Base-by-base conservation (phyloP, 2,888 invertebrate genomes). In the Chaitophorus viminalis region DNA sequence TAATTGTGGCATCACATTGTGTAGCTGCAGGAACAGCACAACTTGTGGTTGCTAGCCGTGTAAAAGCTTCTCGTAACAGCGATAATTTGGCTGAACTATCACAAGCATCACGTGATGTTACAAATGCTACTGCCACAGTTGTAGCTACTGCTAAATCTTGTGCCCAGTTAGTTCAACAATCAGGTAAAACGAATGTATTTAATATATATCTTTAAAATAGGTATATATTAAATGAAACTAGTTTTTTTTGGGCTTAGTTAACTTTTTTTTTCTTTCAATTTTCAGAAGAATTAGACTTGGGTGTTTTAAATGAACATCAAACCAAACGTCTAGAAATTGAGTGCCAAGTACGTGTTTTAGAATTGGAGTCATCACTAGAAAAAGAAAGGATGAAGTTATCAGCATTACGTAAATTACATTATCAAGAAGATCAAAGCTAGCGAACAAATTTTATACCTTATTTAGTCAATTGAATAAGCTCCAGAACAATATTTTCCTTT, bases 271-370 rank as follows among this genome's bases (percentile, higher is more conserved):
- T 65, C 60, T 18, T 87, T 68, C 31, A 54, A 90, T 89, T 91
- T 91, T 6, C 39, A 89, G 87, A 93, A 95, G 98, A 97, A 91
- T 95, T 98, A 90, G 99, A 99, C 92, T 95, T 99, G 90, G 94
- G 96, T 3, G 95, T 96, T 90, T 92, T 99, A 89, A 95, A 96
- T 74, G 93, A 99, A 89, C 99, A 99, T 91, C 98, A 98, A 91
- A 97, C 98, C 2, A 98, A 99, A 91, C 94, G 96, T 68, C 93
- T 97, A 90, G 99, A 99, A 93, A 99, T 99, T 97, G 99, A 99
- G 92, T 95, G 97, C 90, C 98, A 98, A 92, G 98, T 99, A 75
- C 94, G 96, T 90, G 96, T 99, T 89, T 93, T 99, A 90, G 98
- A 99, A 92, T 93, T 99, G 90, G 99, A 99, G 92, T 95, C 95